A percentile compares a stretch with the other conserved stretches of the same genome.
phyloP scores from a whole-genome alignment of 2,888 invertebrate genomes.

The Metallyticus violacea region DNA sequence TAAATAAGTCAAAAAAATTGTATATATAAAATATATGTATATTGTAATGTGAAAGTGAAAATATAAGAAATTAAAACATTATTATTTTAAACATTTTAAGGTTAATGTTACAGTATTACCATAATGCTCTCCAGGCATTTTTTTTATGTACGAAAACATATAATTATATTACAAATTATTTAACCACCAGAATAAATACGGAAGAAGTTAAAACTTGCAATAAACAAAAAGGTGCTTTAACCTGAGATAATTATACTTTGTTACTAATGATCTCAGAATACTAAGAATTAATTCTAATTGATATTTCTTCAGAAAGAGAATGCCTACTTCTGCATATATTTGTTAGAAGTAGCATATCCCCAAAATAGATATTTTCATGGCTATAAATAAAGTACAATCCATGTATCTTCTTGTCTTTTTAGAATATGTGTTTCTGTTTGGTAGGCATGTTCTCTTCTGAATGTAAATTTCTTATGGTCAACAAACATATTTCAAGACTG shows the following conservation, averaged over 20 bases:
- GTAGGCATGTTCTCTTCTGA: neutral
- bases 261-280: neutral
- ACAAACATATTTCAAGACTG: neutral
- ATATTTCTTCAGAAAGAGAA: neutral
- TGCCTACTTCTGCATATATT: neutral
- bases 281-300: neutral
- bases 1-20: neutral
- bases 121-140: neutral
- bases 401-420: neutral
- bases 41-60: neutral
- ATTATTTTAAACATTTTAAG: neutral
- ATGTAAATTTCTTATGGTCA: neutral
- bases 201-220: neutral
- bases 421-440: neutral
- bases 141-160: neutral
- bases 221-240: neutral
- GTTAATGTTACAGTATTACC: neutral
- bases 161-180: neutral
- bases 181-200: neutral
- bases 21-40: neutral
- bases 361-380: neutral
- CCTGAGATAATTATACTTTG: too few relatives aligned
- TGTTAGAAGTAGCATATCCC: neutral
- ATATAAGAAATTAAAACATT: neutral
- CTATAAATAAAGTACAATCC: neutral